Evolutionary conservation across 64 coral and sea anemone genomes (phyloP).

Genomic region (Montipora sp.): DNA sequence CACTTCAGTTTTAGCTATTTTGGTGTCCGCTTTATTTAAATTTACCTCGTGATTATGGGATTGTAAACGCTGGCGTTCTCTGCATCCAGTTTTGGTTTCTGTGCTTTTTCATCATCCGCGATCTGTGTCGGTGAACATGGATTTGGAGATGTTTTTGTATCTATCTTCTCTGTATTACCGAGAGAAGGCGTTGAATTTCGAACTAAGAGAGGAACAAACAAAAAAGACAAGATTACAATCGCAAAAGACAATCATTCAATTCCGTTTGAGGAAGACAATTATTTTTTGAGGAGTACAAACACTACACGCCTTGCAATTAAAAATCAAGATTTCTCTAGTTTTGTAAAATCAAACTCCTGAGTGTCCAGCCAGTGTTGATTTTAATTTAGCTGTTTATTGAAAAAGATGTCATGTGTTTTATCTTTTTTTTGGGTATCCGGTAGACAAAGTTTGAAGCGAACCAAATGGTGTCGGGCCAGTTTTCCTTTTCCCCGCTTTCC

Average conservation of each 20-base stretch:
- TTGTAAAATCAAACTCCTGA: not conserved
- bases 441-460: not conserved
- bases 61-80: slow-evolving; percentile 23
- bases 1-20: no score
- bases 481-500: not conserved
- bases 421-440: not conserved
- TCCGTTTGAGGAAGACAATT: not conserved
- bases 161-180: slow-evolving; percentile 28
- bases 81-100: not conserved
- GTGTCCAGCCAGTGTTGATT: no score
- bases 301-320: not conserved
- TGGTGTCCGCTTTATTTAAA: not conserved
- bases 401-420: no score
- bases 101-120: not conserved
- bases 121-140: not conserved
- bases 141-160: not conserved
- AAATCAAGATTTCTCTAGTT: not conserved
- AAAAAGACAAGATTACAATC: not conserved
- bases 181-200: slow-evolving; percentile 46
- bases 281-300: no score
- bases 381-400: not conserved
- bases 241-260: not conserved
- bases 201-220: not conserved
- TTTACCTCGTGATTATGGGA: slow-evolving; percentile 19
- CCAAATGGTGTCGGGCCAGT: not conserved